Evolutionary conservation across 1,140 invertebrate genomes (phyloP), one percentile per base, ranked within the genome.

Genomic region (Telenomus remus): DNA sequence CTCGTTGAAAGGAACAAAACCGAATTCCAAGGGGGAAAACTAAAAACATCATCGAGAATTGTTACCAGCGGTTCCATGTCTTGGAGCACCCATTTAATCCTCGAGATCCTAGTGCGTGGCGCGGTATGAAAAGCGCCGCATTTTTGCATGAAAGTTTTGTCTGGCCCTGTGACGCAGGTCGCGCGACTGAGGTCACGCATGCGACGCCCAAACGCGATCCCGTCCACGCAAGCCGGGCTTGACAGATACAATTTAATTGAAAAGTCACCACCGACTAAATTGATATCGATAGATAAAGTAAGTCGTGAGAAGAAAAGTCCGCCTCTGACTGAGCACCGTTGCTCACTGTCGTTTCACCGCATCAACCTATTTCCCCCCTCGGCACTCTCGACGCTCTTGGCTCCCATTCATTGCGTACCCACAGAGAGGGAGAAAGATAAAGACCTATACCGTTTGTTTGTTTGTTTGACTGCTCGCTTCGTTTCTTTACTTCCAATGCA

Each of bases 1-100:
- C 14, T 48, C 19, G n/a, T n/a, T n/a, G n/a, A n/a, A n/a, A n/a
- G n/a, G n/a, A n/a, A n/a, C n/a, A n/a, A n/a, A n/a, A n/a, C n/a
- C 13, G 14, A 12, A 3, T 8, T 12, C 7, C 3, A 5, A 4
- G 13, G 8, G 13, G 2, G 43, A 46, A 14, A 46, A 46, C 8
- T 48, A 27, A 27, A 3, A 27, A 27, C 19, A 27, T 6, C 19
- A 6, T 27, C 19, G 19, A 1, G 19, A 27, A 27, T 76, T n/a
- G n/a, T n/a, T 76, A 76, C 73, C 73, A 70, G 66, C 64, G 65
- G 66, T 70, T 76, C 66, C 73, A 76, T 76, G 65, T 70, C 61
- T 65, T 54, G 57, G 13, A 33, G 55, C 16, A 69, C 37, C 70
- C 70, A 73, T 73, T 16, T 61, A 46, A 66, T 51, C 55, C 71